Percentiles rank a stretch among this genome's conserved stretches.
phyloP scores from a whole-genome alignment of 2,113 vertebrate genomes.

The Phaethornis superciliosus region DNA sequence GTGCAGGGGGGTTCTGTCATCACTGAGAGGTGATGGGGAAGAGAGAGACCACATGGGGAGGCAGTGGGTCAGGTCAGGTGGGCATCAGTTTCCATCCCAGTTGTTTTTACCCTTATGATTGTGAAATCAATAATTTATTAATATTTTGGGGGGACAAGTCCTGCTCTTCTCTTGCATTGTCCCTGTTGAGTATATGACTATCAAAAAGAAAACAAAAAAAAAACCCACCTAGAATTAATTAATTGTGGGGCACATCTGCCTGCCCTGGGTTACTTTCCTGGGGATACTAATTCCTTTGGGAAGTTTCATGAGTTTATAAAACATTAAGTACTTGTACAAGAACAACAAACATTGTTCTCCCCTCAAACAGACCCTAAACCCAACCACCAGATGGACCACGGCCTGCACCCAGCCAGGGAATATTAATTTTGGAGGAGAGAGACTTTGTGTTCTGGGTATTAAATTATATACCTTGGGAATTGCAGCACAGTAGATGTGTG shows the following conservation, averaged over 20 bases:
- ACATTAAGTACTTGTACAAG: not conserved
- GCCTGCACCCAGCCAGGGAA: not conserved
- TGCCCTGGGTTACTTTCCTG: not conserved
- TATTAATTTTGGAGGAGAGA: constrained; percentile 30
- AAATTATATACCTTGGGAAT: constrained; percentile 39
- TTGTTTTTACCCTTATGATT: too few relatives aligned
- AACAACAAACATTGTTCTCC: constrained; percentile 30
- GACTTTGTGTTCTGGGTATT: constrained; percentile 18
- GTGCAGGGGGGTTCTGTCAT: accelerated
- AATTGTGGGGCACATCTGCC: constrained; percentile 1
- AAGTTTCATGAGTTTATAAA: constrained; percentile 26
- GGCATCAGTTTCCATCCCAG: accelerated
- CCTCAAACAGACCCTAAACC: not conserved
- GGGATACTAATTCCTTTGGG: not conserved
- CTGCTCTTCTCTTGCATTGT: not conserved
- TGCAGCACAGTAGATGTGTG: constrained; percentile 15
- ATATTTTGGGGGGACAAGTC: not conserved
- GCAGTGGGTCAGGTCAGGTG: accelerated
- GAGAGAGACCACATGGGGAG: accelerated
- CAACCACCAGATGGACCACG: constrained; percentile 30
- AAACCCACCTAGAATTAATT: not conserved
- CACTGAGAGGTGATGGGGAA: not conserved
- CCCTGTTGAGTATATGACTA: not conserved
- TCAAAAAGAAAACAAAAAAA: not conserved
- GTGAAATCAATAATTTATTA: too few relatives aligned